Evolutionary conservation across 2,113 vertebrate species (phyloP).

Genomic region (Anoura caudifer): DNA sequence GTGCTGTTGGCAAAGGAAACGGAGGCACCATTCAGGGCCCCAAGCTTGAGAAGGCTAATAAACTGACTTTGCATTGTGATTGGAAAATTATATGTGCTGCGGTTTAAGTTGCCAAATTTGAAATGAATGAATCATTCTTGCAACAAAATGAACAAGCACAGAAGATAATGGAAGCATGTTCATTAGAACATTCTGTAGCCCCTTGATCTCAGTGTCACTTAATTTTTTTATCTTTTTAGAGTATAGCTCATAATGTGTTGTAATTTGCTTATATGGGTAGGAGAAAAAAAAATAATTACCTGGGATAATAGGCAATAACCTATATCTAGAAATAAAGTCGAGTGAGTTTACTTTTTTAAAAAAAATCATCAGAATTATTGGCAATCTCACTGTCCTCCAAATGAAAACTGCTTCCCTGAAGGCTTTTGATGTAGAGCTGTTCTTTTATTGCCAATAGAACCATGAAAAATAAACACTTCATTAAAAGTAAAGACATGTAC

Average conservation of each 20-base stretch:
- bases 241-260: constrained; percentile 29
- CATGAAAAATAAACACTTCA: constrained; percentile 73
- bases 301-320: constrained; percentile 56
- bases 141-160: constrained; percentile 69
- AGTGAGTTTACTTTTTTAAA: constrained; percentile 46
- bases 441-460: constrained; percentile 71
- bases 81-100: constrained; percentile 64
- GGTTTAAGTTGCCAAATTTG: constrained; percentile 68
- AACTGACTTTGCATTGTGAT: constrained; percentile 50
- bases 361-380: constrained; percentile 54
- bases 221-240: constrained; percentile 48
- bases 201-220: constrained; percentile 59
- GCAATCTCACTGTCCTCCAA: constrained; percentile 63
- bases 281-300: constrained; percentile 57
- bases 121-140: constrained; percentile 66
- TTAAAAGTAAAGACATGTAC: constrained; percentile 70
- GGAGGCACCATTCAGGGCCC: not conserved
- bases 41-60: constrained; percentile 8
- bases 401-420: constrained; percentile 64
- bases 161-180: constrained; percentile 68
- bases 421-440: constrained; percentile 64
- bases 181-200: constrained; percentile 65
- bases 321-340: constrained; percentile 52
- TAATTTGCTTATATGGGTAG: constrained; percentile 58
- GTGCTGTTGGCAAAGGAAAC: constrained; percentile 73